Evolutionary conservation across 2,888 invertebrate genomes (phyloP).

Genomic region (Dione vanillae): DNA sequence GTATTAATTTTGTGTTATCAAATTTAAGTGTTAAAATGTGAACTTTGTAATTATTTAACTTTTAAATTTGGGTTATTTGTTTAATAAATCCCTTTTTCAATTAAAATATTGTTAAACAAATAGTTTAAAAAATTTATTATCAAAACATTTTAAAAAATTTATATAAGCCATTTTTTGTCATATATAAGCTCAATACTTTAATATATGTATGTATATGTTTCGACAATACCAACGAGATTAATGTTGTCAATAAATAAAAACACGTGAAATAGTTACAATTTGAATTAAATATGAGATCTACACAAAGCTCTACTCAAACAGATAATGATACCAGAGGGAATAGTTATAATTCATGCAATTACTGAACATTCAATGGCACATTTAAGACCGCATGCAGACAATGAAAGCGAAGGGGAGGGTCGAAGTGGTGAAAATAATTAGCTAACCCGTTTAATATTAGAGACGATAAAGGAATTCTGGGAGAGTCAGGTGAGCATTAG

Average conservation of each 20-base stretch:
- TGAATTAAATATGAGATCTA: slow-evolving; percentile 38
- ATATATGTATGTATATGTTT: background rate
- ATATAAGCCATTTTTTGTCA: background rate
- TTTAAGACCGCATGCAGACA: slow-evolving; percentile 52
- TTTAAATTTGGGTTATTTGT: too few species aligned
- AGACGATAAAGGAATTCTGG: slow-evolving; percentile 60
- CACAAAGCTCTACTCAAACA: slow-evolving; percentile 44
- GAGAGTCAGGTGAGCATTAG: slow-evolving; percentile 58
- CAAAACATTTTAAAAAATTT: background rate
- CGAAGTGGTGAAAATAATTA: slow-evolving; percentile 55
- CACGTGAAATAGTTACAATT: slow-evolving; percentile 2
- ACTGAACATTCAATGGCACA: slow-evolving; percentile 49
- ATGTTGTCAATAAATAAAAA: background rate
- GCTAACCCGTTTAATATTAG: slow-evolving; percentile 47
- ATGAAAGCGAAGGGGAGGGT: slow-evolving; percentile 54
- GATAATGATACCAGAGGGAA: slow-evolving; percentile 47
- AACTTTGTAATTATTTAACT: too few species aligned
- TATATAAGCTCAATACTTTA: background rate
- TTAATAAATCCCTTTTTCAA: too few species aligned
- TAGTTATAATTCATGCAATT: slow-evolving; percentile 51
- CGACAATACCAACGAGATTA: background rate
- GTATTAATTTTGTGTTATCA: slow-evolving; percentile 4
- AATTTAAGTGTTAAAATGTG: slow-evolving; percentile 2
- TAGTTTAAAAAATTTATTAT: slow-evolving; percentile 13
- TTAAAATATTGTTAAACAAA: slow-evolving; percentile 19